Base-by-base conservation (phyloP, 2,888 invertebrate species). In the Mesochorus sp. region DNA sequence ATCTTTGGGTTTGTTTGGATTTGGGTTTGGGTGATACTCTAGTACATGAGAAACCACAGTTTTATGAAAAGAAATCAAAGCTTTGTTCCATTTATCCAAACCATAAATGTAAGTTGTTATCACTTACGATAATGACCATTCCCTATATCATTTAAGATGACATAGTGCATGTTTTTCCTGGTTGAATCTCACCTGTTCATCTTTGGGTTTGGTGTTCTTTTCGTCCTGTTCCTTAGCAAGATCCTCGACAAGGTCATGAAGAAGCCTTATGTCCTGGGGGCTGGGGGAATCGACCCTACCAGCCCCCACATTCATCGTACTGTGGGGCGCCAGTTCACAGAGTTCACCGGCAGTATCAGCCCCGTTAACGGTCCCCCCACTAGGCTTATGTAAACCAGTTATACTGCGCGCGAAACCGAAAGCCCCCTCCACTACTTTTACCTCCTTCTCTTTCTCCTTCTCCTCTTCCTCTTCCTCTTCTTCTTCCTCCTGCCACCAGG, bases 161-260 rank as follows among this genome's bases (percentile, higher is more conserved):
- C n/a, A n/a, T n/a, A n/a, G 28, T 37, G 37, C 14, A 19, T 34
- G 12, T 68, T 39, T 39, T 70, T 49, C 6, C 28, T 73, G 17
- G n/a, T 19, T 3, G 4, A 31, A n/a, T 67, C 84, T 89, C 85
- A 89, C 90, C 90, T 90, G 87, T 72, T 90, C 90, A 37, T 87
- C 82, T 12, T 84, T 85, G 3, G 88, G 87, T 70, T 68, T 87
- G 26, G 44, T 71, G 34, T 1, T 66, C 61, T 84, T 85, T 57
- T 89, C 89, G 6, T 89, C 89, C 79, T 88, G 87, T 55, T 88
- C 88, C 83, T 89, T 90, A 77, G 88, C 80, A 37, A 91, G 86
- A 83, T 91, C 90, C 77, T 91, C 91, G 76, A 91, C 89, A 70
- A 91, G 85, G 66, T 90, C 89, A 67, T 91, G 89, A 57, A 91